Conservation (phyloP, 92 coral and sea anemone genomes). For the Heliopora coerulea region DNA sequence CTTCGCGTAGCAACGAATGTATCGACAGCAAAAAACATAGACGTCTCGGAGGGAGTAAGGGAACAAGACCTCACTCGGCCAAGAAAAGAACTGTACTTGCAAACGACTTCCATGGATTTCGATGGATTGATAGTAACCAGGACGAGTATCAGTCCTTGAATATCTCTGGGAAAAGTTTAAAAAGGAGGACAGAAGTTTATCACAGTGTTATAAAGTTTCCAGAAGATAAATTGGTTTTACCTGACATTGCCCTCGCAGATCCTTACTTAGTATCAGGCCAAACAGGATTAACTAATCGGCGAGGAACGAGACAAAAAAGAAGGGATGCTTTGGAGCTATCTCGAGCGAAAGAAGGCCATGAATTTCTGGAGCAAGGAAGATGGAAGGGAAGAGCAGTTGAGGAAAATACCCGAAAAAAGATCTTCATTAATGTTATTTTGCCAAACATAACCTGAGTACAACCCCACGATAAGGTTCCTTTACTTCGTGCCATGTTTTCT, state of each 20-base stretch:
- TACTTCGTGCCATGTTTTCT: too few relatives aligned
- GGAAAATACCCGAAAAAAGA: neutral
- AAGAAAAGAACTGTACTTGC: neutral
- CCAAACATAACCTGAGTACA: neutral
- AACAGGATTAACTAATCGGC: neutral
- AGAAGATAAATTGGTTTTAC: conserved; percentile 13
- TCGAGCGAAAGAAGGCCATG: neutral
- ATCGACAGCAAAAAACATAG: neutral
- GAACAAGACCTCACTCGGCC: conserved; percentile 1
- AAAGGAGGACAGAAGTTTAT: neutral
- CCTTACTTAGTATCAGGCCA: conserved; percentile 11
- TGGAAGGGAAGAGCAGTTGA: neutral
- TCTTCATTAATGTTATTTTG: conserved; percentile 6
- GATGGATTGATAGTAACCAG: conserved; percentile 12
- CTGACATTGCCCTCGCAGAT: neutral
- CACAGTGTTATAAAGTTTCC: neutral
- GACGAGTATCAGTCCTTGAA: conserved; percentile 7
- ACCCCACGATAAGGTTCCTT: too few relatives aligned
- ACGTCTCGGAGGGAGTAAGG: neutral
- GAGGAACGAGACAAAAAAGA: neutral
- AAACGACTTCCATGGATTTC: conserved; percentile 28
- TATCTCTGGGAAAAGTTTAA: conserved; percentile 22
- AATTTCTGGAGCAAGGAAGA: neutral
- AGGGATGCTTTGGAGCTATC: neutral
- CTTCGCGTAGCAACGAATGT: conserved; percentile 22